Evolutionary conservation across 2,888 invertebrate species (phyloP).

Genomic region (Hyles lineata): DNA sequence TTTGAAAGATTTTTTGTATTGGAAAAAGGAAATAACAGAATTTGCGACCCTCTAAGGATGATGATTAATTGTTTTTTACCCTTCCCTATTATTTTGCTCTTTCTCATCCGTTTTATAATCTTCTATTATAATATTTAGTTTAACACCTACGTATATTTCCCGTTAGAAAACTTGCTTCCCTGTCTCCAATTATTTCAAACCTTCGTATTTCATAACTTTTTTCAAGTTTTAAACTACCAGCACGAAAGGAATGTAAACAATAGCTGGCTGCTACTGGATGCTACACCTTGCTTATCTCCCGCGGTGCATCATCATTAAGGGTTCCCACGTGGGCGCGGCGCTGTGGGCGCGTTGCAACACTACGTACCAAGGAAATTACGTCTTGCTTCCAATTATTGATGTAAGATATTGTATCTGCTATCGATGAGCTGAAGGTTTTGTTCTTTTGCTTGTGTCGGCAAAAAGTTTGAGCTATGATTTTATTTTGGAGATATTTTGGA

Average conservation of each 20-base stretch:
- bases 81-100: too few species aligned
- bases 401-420: background rate
- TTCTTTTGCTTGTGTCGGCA: too few species aligned
- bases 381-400: conserved; percentile 22
- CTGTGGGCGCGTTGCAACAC: conserved; percentile 42
- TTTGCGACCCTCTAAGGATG: too few species aligned
- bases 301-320: conserved; percentile 36
- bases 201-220: background rate
- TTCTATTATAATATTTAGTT: too few species aligned
- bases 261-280: conserved; percentile 9
- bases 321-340: conserved; percentile 37
- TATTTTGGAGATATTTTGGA: too few species aligned
- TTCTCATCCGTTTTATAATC: too few species aligned
- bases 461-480: too few species aligned
- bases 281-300: conserved; percentile 18
- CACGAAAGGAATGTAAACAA: conserved; percentile 7
- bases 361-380: conserved; percentile 26
- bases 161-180: too few species aligned
- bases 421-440: background rate
- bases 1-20: too few species aligned
- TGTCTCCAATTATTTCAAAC: background rate
- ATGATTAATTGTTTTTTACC: too few species aligned
- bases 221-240: background rate
- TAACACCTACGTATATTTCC: too few species aligned
- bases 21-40: too few species aligned